Conservation (phyloP, 2,113 vertebrate species). For the Hirundichthys speculiger region DNA sequence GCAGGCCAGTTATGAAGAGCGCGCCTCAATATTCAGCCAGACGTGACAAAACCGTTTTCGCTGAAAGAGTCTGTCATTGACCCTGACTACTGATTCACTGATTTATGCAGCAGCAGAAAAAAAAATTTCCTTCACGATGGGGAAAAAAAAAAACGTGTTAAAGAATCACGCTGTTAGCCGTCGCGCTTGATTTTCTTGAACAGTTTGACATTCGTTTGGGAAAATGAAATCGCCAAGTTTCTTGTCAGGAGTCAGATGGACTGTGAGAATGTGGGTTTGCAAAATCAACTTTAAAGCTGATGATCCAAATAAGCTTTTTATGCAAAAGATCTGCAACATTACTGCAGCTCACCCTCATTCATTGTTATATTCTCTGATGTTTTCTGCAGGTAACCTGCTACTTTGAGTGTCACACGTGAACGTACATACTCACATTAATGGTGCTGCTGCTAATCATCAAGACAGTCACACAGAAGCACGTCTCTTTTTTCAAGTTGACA, state of each 20-base stretch:
- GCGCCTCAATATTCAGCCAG: constrained; percentile 8
- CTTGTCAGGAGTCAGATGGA: background rate
- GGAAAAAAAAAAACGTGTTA: background rate
- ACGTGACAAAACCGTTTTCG: constrained; percentile 18
- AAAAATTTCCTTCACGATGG: constrained; percentile 8
- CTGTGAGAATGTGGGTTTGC: too few species aligned
- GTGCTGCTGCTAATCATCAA: too few species aligned
- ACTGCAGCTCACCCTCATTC: too few species aligned
- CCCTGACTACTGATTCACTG: constrained; percentile 34
- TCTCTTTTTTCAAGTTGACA: background rate
- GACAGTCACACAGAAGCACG: background rate
- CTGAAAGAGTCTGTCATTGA: constrained; percentile 6
- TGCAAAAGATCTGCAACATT: background rate
- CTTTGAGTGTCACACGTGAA: too few species aligned
- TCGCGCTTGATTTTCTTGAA: too few species aligned
- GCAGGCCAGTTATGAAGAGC: constrained; percentile 10
- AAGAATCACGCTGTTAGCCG: background rate
- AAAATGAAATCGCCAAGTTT: too few species aligned
- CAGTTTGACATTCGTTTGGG: background rate
- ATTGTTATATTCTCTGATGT: too few species aligned
- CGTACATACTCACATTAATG: constrained; percentile 5
- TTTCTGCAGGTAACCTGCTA: too few species aligned
- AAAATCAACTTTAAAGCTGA: background rate
- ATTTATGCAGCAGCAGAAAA: constrained; percentile 11
- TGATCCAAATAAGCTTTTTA: background rate